Conservation (phyloP, 2,113 vertebrate genomes). For the Suricata suricatta region DNA sequence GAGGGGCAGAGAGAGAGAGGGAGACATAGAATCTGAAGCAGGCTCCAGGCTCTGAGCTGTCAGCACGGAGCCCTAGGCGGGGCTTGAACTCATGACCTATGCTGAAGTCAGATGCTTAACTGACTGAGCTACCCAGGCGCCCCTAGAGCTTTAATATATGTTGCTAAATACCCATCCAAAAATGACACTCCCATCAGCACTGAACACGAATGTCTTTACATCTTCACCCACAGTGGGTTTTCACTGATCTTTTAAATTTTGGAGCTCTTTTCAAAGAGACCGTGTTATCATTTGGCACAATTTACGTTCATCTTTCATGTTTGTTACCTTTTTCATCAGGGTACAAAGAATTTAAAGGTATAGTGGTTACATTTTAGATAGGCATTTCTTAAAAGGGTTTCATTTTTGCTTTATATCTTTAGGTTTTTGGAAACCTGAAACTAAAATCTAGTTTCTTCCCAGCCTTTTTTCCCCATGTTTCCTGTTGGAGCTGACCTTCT, state of each 20-base stretch:
- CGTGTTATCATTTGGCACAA: not conserved
- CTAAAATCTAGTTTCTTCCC: not conserved
- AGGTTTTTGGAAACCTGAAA: slow-evolving; percentile 27
- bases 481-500: not conserved
- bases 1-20: too few relatives aligned
- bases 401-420: not conserved
- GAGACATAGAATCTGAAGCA: too few relatives aligned
- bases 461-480: not conserved
- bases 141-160: not conserved
- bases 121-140: too few relatives aligned
- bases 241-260: not conserved
- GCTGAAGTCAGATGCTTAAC: too few relatives aligned
- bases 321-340: not conserved
- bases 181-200: not conserved
- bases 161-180: not conserved
- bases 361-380: not conserved
- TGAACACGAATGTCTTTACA: not conserved
- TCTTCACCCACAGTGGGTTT: not conserved
- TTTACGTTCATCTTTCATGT: not conserved
- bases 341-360: not conserved
- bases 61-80: too few relatives aligned
- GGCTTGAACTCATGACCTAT: too few relatives aligned
- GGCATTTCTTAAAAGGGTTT: slow-evolving; percentile 25
- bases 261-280: not conserved
- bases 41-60: too few relatives aligned